phyloP scores from a whole-genome alignment of 2,113 vertebrate species.

The Hippocampus comes region DNA sequence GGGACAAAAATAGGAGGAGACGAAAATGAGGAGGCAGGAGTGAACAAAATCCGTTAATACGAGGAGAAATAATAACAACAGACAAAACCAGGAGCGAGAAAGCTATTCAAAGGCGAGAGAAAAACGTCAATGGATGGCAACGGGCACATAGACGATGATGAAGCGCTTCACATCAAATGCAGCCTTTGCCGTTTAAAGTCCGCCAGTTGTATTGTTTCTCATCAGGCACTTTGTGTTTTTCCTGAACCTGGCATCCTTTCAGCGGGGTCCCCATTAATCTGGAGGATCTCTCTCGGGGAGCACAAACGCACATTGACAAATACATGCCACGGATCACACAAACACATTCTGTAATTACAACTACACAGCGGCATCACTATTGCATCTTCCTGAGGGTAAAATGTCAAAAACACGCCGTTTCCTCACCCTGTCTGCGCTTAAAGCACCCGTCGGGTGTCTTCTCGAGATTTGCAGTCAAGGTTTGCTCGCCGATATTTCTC shows the following conservation, averaged over 20 bases:
- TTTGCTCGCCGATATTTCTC: neutral
- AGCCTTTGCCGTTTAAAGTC: slow-evolving; percentile 39
- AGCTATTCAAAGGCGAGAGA: neutral
- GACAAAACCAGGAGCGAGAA: neutral
- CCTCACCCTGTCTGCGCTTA: neutral
- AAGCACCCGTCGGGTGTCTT: neutral
- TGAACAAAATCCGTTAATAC: neutral
- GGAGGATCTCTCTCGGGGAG: slow-evolving; percentile 28
- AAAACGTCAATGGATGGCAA: neutral
- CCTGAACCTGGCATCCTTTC: slow-evolving; percentile 49
- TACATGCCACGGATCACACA: neutral
- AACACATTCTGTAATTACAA: neutral
- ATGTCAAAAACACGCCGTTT: neutral
- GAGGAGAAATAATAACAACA: slow-evolving; percentile 1
- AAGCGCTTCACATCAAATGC: slow-evolving; percentile 7
- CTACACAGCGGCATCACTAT: neutral
- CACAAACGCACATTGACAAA: neutral
- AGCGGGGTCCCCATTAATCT: slow-evolving; percentile 55
- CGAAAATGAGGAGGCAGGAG: neutral
- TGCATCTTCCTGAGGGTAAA: no score
- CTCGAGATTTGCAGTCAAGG: slow-evolving; percentile 14
- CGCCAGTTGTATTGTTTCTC: slow-evolving; percentile 38
- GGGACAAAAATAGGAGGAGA: neutral
- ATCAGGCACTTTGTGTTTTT: slow-evolving; percentile 34
- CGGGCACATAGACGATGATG: neutral